Conservation (phyloP, 2,797 vertebrate genomes). For the Thaleichthys pacificus region DNA sequence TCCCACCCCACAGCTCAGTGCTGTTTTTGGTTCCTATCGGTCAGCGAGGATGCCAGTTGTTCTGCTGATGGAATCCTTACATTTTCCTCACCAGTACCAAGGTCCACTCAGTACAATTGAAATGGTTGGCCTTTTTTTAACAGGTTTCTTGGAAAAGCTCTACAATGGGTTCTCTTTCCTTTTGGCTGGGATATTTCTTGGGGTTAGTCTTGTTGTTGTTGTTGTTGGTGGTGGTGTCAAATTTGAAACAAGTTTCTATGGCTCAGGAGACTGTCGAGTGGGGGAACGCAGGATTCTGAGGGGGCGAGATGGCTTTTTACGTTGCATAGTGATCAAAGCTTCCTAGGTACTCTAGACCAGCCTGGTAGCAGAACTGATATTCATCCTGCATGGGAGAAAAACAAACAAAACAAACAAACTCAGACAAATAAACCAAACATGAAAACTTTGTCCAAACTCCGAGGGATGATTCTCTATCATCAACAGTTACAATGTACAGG, state of each 20-base stretch:
- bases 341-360: constrained; percentile 96
- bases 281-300: constrained; percentile 64
- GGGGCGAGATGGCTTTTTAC: constrained; percentile 91
- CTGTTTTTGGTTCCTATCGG: constrained; percentile 61
- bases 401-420: constrained; percentile 24
- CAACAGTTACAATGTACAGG: too few species aligned
- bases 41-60: constrained; percentile 28
- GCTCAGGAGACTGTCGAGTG: constrained; percentile 81
- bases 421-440: background rate
- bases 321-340: constrained; percentile 99
- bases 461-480: background rate
- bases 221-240: constrained; percentile 55
- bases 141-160: constrained; percentile 44
- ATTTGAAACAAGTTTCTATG: constrained; percentile 82
- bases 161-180: constrained; percentile 55
- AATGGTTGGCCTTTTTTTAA: constrained; percentile 39
- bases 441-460: background rate
- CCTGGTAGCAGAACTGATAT: constrained; percentile 99
- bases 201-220: constrained; percentile 35
- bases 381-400: constrained; percentile 81
- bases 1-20: constrained; percentile 70
- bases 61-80: constrained; percentile 56
- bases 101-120: constrained; percentile 61
- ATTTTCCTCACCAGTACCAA: constrained; percentile 46
- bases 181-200: constrained; percentile 19